Evolutionary conservation across 2,888 invertebrate species (phyloP), one percentile per base, ranked within the genome.

Genomic region (Ischnus inquisitorius): DNA sequence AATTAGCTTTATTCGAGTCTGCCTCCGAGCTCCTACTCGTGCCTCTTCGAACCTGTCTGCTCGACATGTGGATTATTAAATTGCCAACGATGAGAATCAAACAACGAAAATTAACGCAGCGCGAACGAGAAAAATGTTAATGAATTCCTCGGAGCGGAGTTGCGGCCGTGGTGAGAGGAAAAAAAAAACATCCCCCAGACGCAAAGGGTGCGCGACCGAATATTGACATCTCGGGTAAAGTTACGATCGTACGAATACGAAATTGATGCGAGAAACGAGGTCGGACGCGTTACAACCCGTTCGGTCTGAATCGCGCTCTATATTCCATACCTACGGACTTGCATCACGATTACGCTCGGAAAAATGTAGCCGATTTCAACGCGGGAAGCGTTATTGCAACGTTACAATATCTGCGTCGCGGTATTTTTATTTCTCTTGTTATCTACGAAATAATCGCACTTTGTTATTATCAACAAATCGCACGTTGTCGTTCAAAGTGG

Each of bases 191-290:
- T n/a, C 51, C 8, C 19, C 2, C 51, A 8, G 16, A 0, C 3
- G 51, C 51, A 2, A 19, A 2, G 34, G 34, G 34, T 34, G 51
- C n/a, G 16, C 16, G 8, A 19, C n/a, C 19, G n/a, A 16, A 41
- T 64, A 64, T 79, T 39, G 78, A 54, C 51, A 43, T 71, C 51
- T 43, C 65, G 65, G 34, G 46, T 46, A 28, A 64, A 46, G 43
- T 65, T 43, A 65, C 28, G 79, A 65, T 62, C 57, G 25, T 28
- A n/a, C 65, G 79, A 72, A 72, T 65, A 57, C 65, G 65, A 67
- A 57, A 67, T 34, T 25, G 72, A 41, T 54, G 67, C 46, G 8
- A 74, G 19, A 22, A 54, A 54, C 54, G 54, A 22, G 54, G 3
- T 19, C 54, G 22, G 54, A 54, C 19, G 12, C 10, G 54, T 10